Base-by-base conservation (phyloP, 2,113 vertebrate species). In the Prolemur simus region DNA sequence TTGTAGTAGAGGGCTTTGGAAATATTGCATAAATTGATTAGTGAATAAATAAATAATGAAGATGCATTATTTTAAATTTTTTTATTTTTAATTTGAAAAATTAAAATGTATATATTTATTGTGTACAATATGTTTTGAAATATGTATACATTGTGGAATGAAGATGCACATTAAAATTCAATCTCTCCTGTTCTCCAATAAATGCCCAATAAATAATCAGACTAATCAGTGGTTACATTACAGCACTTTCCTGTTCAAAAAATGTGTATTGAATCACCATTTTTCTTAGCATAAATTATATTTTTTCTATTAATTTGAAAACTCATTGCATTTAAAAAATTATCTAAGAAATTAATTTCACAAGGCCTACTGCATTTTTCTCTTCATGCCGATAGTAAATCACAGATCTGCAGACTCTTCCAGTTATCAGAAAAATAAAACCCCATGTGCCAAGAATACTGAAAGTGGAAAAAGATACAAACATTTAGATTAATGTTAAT, bases 251-350 rank as follows among this genome's bases (percentile, higher is more conserved):
- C 32, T 83, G 27, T 8, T 66, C 15, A 56, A 71, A 60, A 71
- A 17, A n/a, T 34, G 68, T 49, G 39, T 37, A 71, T 21, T 45
- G 10, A 2, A 42, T 92, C 20, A 89, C 3, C 3, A 63, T 47
- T 81, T 63, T 88, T 69, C 18, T 94, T 23, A 74, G 17, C 73
- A 73, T 87, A 66, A 82, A 56, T 42, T 92, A 37, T 1, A 71
- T 71, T 89, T 81, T 11, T 34, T 92, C 14, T 23, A 83, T 21
- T 92, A 42, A 21, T 76, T 60, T 94, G 60, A 87, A 96, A 94
- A 68, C 10, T 81, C 12, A 58, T 8, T 66, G 27, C 86, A 73
- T 60, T 29, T 86, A 94, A 58, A 6, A 60, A 96, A 89, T 88
- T 56, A 74, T 63, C 21, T 49, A 85, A 23, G 4, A 73, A 82